Evolutionary conservation across 2,888 invertebrate species (phyloP), one percentile per base, ranked within the genome.

Genomic region (Drosophila siamana): DNA sequence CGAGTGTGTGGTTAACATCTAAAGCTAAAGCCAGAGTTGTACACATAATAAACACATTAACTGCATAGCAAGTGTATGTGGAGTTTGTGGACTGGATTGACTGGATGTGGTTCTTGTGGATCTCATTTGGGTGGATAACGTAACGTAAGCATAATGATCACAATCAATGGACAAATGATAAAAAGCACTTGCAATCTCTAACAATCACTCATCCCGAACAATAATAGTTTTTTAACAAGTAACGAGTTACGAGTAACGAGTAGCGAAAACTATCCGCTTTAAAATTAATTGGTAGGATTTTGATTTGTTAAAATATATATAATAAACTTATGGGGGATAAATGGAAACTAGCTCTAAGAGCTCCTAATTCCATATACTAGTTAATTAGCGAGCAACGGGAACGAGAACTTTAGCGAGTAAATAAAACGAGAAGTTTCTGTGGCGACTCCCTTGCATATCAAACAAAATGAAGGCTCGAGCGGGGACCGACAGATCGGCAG

Each of bases 1-100:
- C 67, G 60, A 40, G 60, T 43, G 40, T 55, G 40, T 57, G 22
- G 33, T 22, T 4, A 64, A 75, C 78, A 69, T 51, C 40, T 33
- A 67, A 67, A 72, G 77, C 46, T 47, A 55, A 61, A 60, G 40
- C 52, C 69, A 57, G 22, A 57, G 22, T 60, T 54, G 43, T 40
- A 64, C 59, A 64, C 28, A 67, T 43, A 48, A 67, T 43, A 48
- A 61, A 63, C 54, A 63, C 54, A 75, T 59, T 65, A 15, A 69
- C 33, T 40, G 50, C 50, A 52, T 44, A 26, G 22, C 19, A 33
- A 19, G 26, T 28, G 11, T 16, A 19, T 9, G 11, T 41, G 33
- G 24, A n/a, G 43, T 52, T 33, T 51, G 4, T 36, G 13, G 6
- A 36, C 6, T 36, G 11, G 16, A 36, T 41, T n/a, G n/a, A n/a